A percentile compares a stretch with the other conserved stretches of the same genome.
Evolutionary conservation across 2,888 invertebrate genomes (phyloP).

Genomic region (Tipula confusa): DNA sequence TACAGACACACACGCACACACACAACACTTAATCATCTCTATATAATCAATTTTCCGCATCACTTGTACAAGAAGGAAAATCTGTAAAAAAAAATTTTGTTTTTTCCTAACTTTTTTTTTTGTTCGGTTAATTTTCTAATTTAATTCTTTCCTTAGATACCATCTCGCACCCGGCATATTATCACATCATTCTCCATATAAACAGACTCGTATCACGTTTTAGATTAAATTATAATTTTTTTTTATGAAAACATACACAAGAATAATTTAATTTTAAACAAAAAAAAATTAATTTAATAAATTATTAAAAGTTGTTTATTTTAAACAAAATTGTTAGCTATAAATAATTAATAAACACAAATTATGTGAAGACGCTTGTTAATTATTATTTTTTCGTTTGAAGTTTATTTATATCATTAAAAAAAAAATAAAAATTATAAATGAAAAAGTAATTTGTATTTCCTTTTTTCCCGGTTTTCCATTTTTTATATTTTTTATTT

Average conservation of each 20-base stretch:
- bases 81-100: background rate
- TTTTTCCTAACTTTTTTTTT: background rate
- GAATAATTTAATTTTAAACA: background rate
- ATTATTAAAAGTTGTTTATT: slow-evolving; percentile 16
- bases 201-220: background rate
- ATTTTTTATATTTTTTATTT: too few relatives aligned
- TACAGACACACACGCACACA: background rate
- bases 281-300: background rate
- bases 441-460: background rate
- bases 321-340: background rate
- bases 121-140: slow-evolving; percentile 20
- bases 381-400: background rate
- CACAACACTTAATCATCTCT: background rate
- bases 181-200: background rate
- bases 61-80: background rate
- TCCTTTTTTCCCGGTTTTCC: too few relatives aligned
- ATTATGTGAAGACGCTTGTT: slow-evolving; percentile 12
- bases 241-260: background rate
- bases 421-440: background rate
- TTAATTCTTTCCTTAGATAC: background rate
- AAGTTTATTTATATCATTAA: background rate
- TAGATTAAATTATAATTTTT: background rate
- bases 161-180: background rate
- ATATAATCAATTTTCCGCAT: slow-evolving; percentile 3
- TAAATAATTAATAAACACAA: slow-evolving; percentile 20